A percentile compares a stretch with the other conserved stretches of the same genome.
Evolutionary conservation across 2,113 vertebrate species (phyloP).

Genomic region (Cyrtonyx montezumae): DNA sequence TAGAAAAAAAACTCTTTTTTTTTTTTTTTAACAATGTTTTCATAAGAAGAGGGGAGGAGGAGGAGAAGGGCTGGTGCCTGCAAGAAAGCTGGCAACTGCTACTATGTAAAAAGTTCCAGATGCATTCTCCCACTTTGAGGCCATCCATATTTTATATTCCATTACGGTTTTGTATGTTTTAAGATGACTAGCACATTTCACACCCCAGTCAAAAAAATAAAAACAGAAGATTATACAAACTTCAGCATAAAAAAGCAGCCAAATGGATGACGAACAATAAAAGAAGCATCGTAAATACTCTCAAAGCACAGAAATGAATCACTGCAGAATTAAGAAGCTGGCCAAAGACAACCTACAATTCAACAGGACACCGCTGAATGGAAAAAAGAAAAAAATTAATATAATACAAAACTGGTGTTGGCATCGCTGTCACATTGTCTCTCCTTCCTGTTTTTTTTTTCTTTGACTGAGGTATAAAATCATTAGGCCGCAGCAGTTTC

Average conservation of each 20-base stretch:
- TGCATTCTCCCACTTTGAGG: conserved; percentile 2
- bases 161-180: not conserved
- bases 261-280: conserved; percentile 38
- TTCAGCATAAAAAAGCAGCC: conserved; percentile 21
- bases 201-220: not conserved
- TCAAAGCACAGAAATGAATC: conserved; percentile 42
- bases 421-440: not conserved
- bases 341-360: conserved; percentile 37
- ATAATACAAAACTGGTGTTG: not conserved
- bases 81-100: not conserved
- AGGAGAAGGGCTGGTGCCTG: not conserved
- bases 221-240: conserved; percentile 1
- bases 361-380: not conserved
- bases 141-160: not conserved
- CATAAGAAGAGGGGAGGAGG: not conserved
- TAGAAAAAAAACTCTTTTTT: not conserved
- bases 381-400: not conserved
- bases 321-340: not conserved
- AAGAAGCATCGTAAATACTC: conserved; percentile 38
- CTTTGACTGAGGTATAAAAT: not conserved
- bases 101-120: not conserved
- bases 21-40: not conserved
- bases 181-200: conserved; percentile 28
- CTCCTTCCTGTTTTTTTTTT: not conserved
- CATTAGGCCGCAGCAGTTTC: not conserved